Percentiles rank a stretch among this genome's conserved stretches.
Evolutionary conservation across 2,888 invertebrate species (phyloP).

Genomic region (Scrobipalpa costella): DNA sequence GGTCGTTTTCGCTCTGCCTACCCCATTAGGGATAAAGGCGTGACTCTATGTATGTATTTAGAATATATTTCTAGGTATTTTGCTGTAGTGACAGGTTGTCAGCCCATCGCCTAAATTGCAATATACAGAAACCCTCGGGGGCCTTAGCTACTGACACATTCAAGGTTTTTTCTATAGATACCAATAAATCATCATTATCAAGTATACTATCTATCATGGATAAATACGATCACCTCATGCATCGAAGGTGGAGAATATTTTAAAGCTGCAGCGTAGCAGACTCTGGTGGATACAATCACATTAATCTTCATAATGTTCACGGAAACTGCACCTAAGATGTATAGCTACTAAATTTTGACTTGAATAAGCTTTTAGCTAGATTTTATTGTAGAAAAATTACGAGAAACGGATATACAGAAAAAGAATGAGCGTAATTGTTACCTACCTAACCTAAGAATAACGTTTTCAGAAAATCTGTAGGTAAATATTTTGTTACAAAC

Average conservation of each 20-base stretch:
- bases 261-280: background rate
- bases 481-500: background rate
- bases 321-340: constrained; percentile 11
- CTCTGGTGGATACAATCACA: constrained; percentile 11
- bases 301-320: constrained; percentile 12
- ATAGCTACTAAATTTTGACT: constrained; percentile 10
- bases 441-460: background rate
- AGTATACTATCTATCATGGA: constrained; percentile 5
- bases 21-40: no score
- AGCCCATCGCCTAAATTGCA: no score
- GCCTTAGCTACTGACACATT: no score
- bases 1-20: no score
- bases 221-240: background rate
- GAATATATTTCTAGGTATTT: no score
- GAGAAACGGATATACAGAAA: background rate
- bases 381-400: background rate
- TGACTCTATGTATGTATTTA: no score
- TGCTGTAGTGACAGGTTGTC: no score
- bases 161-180: no score
- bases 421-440: background rate
- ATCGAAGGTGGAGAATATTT: background rate
- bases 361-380: background rate
- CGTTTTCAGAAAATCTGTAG: background rate
- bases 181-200: background rate
- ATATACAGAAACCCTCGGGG: no score